phyloP scores from a whole-genome alignment of 2,113 vertebrate species.

The Uria aalge region DNA sequence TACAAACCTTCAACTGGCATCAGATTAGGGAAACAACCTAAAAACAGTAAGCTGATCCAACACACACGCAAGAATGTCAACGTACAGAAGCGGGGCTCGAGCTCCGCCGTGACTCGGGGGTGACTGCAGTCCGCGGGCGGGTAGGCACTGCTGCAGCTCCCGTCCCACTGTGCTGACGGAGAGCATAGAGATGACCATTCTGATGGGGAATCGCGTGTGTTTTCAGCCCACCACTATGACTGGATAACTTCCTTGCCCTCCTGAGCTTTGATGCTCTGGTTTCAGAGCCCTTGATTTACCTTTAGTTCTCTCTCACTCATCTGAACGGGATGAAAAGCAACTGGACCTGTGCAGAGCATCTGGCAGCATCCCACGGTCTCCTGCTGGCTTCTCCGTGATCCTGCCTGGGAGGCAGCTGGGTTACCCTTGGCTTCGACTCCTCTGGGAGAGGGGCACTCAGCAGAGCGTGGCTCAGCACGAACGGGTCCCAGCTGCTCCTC shows the following conservation, averaged over 20 bases:
- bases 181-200: not conserved
- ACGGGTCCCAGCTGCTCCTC: not conserved
- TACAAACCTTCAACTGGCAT: not conserved
- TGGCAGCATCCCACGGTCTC: not conserved
- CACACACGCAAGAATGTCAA: not conserved
- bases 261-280: not conserved
- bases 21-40: not conserved
- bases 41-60: not conserved
- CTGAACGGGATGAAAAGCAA: not conserved
- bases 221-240: not conserved
- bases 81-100: accelerated
- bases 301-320: not conserved
- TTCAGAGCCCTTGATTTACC: not conserved
- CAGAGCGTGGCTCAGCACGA: not conserved
- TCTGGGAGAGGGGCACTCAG: not conserved
- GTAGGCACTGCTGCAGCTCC: not conserved
- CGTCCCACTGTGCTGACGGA: accelerated
- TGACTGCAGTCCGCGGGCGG: accelerated
- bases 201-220: not conserved
- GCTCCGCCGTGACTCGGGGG: accelerated
- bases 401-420: not conserved
- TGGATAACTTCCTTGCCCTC: not conserved
- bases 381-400: accelerated
- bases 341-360: not conserved
- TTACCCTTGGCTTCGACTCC: not conserved